Conservation (phyloP, 2,113 vertebrate species). For the Etia nguti region DNA sequence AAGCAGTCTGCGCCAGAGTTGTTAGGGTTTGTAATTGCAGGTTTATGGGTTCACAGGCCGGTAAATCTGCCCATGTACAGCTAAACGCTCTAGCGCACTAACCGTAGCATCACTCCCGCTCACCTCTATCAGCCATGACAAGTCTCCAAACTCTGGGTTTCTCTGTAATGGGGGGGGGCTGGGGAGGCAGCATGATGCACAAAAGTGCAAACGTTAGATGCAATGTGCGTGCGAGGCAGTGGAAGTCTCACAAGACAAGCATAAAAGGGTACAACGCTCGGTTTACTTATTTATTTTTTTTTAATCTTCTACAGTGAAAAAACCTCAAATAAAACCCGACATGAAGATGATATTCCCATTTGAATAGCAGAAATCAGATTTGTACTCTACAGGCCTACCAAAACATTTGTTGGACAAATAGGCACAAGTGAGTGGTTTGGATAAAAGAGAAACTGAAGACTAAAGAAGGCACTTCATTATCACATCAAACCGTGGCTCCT, state of each 20-base stretch:
- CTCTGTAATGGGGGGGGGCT: slow-evolving; percentile 1
- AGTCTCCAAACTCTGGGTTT: slow-evolving; percentile 23
- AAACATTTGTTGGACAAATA: slow-evolving; percentile 63
- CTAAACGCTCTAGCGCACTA: slow-evolving; percentile 54
- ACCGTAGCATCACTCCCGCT: slow-evolving; percentile 41
- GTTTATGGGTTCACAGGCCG: slow-evolving; percentile 62
- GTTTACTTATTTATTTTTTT: not conserved
- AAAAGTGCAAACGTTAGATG: not conserved
- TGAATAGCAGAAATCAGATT: not conserved
- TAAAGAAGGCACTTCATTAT: slow-evolving; percentile 64
- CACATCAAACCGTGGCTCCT: slow-evolving; percentile 58
- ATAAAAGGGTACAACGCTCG: not conserved
- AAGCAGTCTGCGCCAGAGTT: slow-evolving; percentile 43
- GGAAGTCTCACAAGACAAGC: not conserved
- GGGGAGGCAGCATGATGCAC: not conserved
- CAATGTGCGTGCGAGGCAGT: not conserved
- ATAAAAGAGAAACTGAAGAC: slow-evolving; percentile 48
- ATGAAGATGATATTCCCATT: not conserved
- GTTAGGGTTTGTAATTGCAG: slow-evolving; percentile 69
- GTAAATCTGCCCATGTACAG: slow-evolving; percentile 62
- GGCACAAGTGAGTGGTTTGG: slow-evolving; percentile 32
- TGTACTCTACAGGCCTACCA: not conserved
- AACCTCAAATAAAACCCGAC: not conserved
- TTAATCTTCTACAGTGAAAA: not conserved
- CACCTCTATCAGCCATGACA: slow-evolving; percentile 31